Percentiles rank a stretch among this genome's conserved stretches.
phyloP scores from a whole-genome alignment of 2,888 invertebrate genomes.

The Cantharis flavilabris region DNA sequence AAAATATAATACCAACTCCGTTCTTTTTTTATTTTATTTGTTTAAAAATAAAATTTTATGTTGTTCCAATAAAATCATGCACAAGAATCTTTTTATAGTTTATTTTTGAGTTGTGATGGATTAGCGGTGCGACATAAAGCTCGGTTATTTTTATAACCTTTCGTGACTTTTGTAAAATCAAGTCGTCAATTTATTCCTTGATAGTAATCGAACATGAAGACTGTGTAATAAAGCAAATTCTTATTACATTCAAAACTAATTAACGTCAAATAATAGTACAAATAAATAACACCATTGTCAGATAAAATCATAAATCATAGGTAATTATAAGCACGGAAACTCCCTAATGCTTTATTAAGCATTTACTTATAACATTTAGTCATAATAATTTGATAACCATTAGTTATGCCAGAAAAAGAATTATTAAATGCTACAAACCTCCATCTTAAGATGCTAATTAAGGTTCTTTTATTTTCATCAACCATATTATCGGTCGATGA shows the following conservation, averaged over 20 bases:
- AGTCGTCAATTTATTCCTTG: conserved; percentile 10
- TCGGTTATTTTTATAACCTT: conserved; percentile 7
- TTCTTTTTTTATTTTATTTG: background rate
- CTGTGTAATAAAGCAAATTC: conserved; percentile 10
- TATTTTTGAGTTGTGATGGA: conserved; percentile 1
- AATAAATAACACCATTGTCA: conserved; percentile 9
- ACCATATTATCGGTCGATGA: background rate
- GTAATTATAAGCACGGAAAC: conserved; percentile 10
- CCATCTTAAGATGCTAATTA: background rate
- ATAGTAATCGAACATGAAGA: conserved; percentile 14
- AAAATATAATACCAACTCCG: background rate
- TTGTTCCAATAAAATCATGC: background rate
- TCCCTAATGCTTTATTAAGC: background rate
- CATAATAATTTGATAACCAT: background rate
- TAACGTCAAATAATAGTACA: conserved; percentile 10
- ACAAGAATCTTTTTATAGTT: conserved; percentile 6
- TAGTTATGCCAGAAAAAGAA: background rate
- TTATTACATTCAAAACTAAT: conserved; percentile 17
- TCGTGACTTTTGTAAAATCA: conserved; percentile 10
- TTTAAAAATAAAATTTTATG: background rate
- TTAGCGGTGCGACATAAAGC: background rate
- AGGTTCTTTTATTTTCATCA: background rate
- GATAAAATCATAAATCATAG: conserved; percentile 14
- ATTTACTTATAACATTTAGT: background rate
- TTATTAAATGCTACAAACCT: background rate